Evolutionary conservation across 2,797 vertebrate genomes (phyloP).

Genomic region (Gobio occitaniae): DNA sequence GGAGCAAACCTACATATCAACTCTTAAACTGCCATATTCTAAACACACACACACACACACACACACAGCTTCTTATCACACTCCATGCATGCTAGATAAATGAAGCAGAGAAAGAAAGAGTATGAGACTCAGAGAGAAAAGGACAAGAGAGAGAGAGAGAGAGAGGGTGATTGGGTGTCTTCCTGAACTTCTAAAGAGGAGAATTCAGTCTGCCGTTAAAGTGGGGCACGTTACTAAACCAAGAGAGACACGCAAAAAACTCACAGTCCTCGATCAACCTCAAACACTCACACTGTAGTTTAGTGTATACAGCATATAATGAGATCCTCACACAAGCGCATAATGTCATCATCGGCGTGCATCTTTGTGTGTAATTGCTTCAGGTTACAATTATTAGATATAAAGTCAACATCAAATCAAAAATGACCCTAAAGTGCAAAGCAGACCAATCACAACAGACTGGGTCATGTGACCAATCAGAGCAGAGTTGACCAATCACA

Average conservation of each 20-base stretch:
- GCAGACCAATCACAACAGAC: neutral
- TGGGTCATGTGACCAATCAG: too few species aligned
- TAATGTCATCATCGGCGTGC: neutral
- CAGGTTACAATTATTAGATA: neutral
- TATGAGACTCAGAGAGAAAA: neutral
- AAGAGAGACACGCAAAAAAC: constrained; percentile 18
- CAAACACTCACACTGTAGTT: constrained; percentile 16
- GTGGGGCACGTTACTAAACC: constrained; percentile 31
- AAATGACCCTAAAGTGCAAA: too few species aligned
- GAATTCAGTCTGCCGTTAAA: constrained; percentile 25
- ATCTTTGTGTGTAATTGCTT: neutral
- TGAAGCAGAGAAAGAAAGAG: constrained; percentile 29
- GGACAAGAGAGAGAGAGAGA: neutral
- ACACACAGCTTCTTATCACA: constrained; percentile 25
- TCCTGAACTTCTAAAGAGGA: constrained; percentile 37
- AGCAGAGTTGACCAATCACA: too few species aligned
- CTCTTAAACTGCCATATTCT: constrained; percentile 75
- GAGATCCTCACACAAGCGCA: neutral
- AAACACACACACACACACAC: constrained; percentile 49
- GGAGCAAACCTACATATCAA: constrained; percentile 78
- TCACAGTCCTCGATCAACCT: constrained; percentile 52
- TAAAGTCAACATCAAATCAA: neutral
- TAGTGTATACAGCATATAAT: neutral
- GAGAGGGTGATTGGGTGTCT: constrained; percentile 5
- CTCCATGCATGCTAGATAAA: constrained; percentile 46